A percentile compares a stretch with the other conserved stretches of the same genome.
Evolutionary conservation across 2,797 vertebrate genomes (phyloP).

Genomic region (Helostoma temminkii): DNA sequence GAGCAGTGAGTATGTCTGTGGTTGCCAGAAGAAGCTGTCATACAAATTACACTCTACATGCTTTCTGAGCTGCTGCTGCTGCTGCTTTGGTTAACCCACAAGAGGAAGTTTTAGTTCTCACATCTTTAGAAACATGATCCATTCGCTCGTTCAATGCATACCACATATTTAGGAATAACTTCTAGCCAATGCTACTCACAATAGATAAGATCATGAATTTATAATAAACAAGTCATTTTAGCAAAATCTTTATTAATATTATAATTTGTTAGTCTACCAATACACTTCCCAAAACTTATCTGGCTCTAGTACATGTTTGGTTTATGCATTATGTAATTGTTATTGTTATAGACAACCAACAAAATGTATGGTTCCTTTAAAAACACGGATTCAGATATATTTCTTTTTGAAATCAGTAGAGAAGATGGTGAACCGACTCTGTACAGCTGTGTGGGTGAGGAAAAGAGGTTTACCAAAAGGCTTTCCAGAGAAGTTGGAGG

Average conservation of each 20-base stretch:
- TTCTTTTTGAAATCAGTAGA: neutral
- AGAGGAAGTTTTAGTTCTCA: slow-evolving; percentile 21
- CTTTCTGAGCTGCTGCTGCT: slow-evolving; percentile 32
- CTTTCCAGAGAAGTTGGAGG: slow-evolving; percentile 32
- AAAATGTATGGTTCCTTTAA: no score
- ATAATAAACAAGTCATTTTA: no score
- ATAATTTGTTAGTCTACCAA: no score
- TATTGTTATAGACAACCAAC: no score
- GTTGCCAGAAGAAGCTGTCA: slow-evolving; percentile 40
- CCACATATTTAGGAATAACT: neutral
- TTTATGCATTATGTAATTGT: no score
- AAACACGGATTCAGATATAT: neutral
- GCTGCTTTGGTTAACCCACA: slow-evolving; percentile 25
- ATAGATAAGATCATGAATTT: no score
- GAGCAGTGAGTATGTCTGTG: slow-evolving; percentile 24
- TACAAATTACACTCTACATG: slow-evolving; percentile 37
- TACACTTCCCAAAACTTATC: no score
- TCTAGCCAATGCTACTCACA: neutral
- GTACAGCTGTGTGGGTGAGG: slow-evolving; percentile 23
- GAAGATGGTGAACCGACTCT: slow-evolving; percentile 13
- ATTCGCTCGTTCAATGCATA: neutral
- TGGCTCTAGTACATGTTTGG: no score
- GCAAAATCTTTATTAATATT: no score
- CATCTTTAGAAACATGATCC: slow-evolving; percentile 14
- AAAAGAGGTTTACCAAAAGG: slow-evolving; percentile 26